Evolutionary conservation across 2,888 invertebrate genomes (phyloP).

Genomic region (Onchidella celtica): DNA sequence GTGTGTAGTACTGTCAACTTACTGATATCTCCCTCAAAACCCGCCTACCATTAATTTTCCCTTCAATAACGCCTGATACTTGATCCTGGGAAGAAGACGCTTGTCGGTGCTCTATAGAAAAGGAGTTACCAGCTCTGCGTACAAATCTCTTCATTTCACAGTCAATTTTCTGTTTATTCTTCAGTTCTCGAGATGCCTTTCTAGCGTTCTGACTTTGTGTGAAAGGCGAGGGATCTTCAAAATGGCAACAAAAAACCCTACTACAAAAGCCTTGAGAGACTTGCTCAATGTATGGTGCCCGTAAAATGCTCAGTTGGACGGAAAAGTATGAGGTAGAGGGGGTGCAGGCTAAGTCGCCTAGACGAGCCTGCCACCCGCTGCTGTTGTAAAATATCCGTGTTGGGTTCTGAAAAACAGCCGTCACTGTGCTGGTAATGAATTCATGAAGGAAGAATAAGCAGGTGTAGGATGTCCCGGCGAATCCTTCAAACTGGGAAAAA

Average conservation of each 20-base stretch:
- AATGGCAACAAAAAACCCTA: neutral
- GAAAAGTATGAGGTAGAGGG: neutral
- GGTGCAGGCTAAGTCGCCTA: neutral
- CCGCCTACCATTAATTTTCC: no score
- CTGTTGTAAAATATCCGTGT: neutral
- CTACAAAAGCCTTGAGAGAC: no score
- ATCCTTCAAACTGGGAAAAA: neutral
- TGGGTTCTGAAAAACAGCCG: neutral
- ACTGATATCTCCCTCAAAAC: no score
- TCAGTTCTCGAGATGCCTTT: neutral
- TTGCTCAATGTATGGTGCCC: no score
- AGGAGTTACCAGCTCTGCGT: neutral
- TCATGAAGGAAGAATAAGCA: neutral
- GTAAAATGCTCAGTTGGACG: no score
- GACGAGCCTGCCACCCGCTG: neutral
- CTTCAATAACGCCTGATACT: no score
- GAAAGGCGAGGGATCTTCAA: neutral
- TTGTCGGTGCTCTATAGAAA: no score
- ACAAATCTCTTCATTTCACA: neutral
- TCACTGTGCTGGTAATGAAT: constrained; percentile 20
- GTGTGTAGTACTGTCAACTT: no score
- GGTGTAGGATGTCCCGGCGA: neutral
- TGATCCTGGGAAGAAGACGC: no score
- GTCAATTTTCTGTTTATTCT: neutral
- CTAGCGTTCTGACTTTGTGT: neutral